These are phyloP conservation scores for Pristionchus maxplancki DNA, from an alignment of 2,888 invertebrate species.

Conservation along the genomic window DNA sequence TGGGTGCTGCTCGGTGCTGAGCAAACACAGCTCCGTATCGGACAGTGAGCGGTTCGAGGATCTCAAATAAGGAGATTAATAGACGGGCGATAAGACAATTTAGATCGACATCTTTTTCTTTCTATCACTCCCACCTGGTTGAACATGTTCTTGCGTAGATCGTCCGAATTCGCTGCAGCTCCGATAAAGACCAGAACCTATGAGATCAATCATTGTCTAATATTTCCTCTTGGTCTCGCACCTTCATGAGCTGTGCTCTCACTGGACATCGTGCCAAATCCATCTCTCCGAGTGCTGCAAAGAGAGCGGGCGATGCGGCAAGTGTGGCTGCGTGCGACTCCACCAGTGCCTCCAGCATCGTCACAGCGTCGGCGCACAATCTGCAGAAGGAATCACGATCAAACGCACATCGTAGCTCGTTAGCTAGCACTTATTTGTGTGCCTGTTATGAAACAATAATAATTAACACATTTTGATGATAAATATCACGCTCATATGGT, in stretches of 20 bases:
- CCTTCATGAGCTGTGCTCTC: slow-evolving; percentile 52
- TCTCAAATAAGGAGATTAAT: slow-evolving; percentile 55
- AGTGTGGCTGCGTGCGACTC: slow-evolving; percentile 74
- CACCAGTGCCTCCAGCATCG: slow-evolving; percentile 82
- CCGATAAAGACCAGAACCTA: slow-evolving; percentile 84
- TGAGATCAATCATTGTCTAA: slow-evolving; percentile 73
- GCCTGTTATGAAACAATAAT: background rate
- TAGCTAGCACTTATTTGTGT: background rate
- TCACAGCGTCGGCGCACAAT: slow-evolving; percentile 63
- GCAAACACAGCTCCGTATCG: slow-evolving; percentile 54
- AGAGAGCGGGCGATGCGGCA: slow-evolving; percentile 59
- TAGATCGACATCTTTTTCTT: background rate
- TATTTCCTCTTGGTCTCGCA: background rate
- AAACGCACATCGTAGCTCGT: background rate
- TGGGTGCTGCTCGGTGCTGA: background rate
- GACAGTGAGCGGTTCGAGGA: slow-evolving; percentile 66
- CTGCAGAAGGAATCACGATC: slow-evolving; percentile 41
- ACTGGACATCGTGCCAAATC: slow-evolving; percentile 54
- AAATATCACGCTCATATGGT: background rate
- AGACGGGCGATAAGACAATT: too few species aligned
- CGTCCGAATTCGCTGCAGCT: slow-evolving; percentile 62
- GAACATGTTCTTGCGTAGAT: slow-evolving; percentile 68
- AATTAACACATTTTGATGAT: background rate
- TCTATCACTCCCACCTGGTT: slow-evolving; percentile 56
- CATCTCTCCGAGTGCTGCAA: slow-evolving; percentile 56